These are phyloP conservation scores for Phoxinus dragarum DNA, from an alignment of 2,797 vertebrate genomes.

Conservation along the genomic window DNA sequence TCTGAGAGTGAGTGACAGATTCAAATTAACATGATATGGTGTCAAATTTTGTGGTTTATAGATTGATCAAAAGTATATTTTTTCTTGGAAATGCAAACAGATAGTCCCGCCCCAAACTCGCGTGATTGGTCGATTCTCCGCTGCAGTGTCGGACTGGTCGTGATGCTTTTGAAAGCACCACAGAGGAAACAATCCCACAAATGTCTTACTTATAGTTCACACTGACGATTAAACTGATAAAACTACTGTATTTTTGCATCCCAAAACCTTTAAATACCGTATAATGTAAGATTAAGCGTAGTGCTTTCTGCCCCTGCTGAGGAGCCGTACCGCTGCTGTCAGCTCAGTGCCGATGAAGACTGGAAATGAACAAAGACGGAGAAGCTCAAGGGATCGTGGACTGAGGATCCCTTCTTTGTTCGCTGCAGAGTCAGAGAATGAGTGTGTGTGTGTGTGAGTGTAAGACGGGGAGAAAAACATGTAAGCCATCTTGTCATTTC, in stretches of 20 bases:
- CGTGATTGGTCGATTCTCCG: background rate
- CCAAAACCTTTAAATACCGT: background rate
- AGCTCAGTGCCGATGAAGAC: slow-evolving; percentile 6
- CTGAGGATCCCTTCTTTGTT: background rate
- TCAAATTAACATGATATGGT: no score
- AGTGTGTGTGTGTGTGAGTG: background rate
- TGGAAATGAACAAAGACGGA: slow-evolving; percentile 40
- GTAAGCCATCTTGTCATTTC: slow-evolving; percentile 6
- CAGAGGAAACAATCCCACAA: background rate
- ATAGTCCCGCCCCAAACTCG: background rate
- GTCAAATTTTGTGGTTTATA: no score
- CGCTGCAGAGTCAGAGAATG: background rate
- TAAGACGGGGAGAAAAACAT: background rate
- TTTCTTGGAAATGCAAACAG: background rate
- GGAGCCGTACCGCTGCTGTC: slow-evolving; percentile 66
- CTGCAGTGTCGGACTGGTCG: background rate
- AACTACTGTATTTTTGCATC: background rate
- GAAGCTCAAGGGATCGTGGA: slow-evolving; percentile 8
- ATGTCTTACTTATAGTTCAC: background rate
- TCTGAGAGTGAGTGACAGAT: no score
- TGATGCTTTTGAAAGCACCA: background rate
- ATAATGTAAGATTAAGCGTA: background rate
- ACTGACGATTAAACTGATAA: background rate
- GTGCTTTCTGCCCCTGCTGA: slow-evolving; percentile 32
- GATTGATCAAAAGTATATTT: no score